Conservation (phyloP, 2,113 vertebrate genomes). For the Polyodon spathula region DNA sequence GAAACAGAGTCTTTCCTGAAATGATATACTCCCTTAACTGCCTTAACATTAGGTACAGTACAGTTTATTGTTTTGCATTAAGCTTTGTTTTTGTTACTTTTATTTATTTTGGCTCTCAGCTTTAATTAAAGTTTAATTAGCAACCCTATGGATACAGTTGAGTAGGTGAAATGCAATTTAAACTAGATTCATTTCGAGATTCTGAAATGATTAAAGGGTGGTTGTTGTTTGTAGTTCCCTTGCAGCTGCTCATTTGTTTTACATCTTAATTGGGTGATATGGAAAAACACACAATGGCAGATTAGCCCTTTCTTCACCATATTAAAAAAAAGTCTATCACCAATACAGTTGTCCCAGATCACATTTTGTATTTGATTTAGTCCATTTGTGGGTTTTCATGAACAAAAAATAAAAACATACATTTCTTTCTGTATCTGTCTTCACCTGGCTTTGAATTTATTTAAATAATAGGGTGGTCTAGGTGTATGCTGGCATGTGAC, state of each 20-base stretch:
- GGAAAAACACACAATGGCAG: neutral
- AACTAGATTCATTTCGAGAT: conserved; percentile 14
- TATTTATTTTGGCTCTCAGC: conserved; percentile 48
- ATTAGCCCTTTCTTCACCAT: neutral
- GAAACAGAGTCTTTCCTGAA: too few relatives aligned
- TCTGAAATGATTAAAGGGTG: conserved; percentile 15
- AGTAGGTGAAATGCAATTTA: conserved; percentile 40
- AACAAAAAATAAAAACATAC: too few relatives aligned
- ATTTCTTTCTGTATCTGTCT: too few relatives aligned
- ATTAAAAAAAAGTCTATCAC: conserved; percentile 11
- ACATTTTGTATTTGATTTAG: too few relatives aligned
- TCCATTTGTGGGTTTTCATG: too few relatives aligned
- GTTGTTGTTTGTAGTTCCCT: neutral
- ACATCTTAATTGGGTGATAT: conserved; percentile 24
- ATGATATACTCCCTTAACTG: too few relatives aligned
- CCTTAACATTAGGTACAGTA: too few relatives aligned
- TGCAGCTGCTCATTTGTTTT: conserved; percentile 20
- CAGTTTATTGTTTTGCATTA: conserved; percentile 47
- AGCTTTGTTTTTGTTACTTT: conserved; percentile 39
- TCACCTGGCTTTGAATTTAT: too few relatives aligned
- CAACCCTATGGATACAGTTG: conserved; percentile 38
- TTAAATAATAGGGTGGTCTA: too few relatives aligned
- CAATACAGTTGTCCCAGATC: too few relatives aligned
- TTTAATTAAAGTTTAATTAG: conserved; percentile 63
- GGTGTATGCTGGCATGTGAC: too few relatives aligned